Percentiles rank a stretch among this genome's conserved stretches.
Conservation (phyloP, 2,797 vertebrate species). For the Miichthys miiuy region DNA sequence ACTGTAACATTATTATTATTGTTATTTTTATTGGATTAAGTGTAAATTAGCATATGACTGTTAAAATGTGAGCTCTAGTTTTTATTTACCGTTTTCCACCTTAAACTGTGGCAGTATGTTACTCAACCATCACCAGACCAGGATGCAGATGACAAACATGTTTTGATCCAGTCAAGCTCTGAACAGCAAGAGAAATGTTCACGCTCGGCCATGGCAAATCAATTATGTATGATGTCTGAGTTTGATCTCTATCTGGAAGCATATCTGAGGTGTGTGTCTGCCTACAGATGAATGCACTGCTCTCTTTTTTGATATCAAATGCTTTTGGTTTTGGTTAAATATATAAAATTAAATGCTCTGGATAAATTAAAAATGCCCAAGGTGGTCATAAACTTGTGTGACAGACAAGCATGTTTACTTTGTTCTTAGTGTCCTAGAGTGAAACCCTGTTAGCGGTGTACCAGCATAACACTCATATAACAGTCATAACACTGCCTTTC, state of each 20-base stretch:
- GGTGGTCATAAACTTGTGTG: slow-evolving; percentile 23
- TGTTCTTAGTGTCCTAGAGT: slow-evolving; percentile 15
- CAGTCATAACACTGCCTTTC: slow-evolving; percentile 55
- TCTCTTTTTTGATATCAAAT: neutral
- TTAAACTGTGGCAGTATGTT: neutral
- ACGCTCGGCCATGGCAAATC: slow-evolving; percentile 12
- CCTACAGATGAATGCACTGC: slow-evolving; percentile 17
- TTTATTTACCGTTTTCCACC: neutral
- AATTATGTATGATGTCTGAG: slow-evolving; percentile 18
- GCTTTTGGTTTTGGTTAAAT: slow-evolving; percentile 18
- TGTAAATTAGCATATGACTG: slow-evolving; percentile 1
- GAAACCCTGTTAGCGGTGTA: slow-evolving; percentile 23
- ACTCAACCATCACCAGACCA: neutral
- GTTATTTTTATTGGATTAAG: neutral
- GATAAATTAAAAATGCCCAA: slow-evolving; percentile 5
- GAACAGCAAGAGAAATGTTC: slow-evolving; percentile 17
- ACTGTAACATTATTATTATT: neutral
- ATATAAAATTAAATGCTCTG: neutral
- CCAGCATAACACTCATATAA: no score
- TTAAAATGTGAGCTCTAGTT: slow-evolving; percentile 8
- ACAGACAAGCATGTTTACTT: slow-evolving; percentile 13
- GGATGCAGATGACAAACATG: slow-evolving; percentile 15
- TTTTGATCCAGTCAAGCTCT: slow-evolving; percentile 40
- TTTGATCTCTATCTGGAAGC: slow-evolving; percentile 34
- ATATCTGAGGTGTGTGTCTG: slow-evolving; percentile 18